Percentiles rank a stretch among this genome's conserved stretches.
These are phyloP conservation scores for Gerris lacustris DNA, from an alignment of 2,888 invertebrate genomes.

Conservation along the genomic window DNA sequence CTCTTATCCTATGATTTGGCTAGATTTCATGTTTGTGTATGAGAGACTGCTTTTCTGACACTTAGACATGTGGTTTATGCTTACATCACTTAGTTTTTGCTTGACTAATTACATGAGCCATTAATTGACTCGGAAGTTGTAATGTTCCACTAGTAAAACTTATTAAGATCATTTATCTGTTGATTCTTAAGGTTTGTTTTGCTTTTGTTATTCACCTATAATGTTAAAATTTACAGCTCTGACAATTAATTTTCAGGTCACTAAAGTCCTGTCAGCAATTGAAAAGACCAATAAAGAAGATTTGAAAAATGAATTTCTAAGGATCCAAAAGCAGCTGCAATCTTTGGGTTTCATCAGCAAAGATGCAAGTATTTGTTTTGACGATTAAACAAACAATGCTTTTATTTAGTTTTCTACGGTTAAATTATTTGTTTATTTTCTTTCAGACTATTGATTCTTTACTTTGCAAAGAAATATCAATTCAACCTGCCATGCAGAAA, in stretches of 20 bases:
- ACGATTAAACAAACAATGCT: not conserved
- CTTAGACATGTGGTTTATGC: too few relatives aligned
- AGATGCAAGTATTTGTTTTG: constrained; percentile 35
- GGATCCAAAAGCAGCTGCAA: constrained; percentile 44
- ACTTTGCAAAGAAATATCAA: not conserved
- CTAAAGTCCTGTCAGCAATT: constrained; percentile 41
- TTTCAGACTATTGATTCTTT: not conserved
- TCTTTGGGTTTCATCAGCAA: constrained; percentile 43
- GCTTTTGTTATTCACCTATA: not conserved
- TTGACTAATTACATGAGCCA: too few relatives aligned
- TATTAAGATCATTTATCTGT: too few relatives aligned
- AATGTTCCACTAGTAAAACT: too few relatives aligned
- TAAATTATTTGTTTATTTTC: not conserved
- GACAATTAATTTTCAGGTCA: constrained; percentile 38
- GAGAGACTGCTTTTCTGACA: too few relatives aligned
- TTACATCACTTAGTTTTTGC: too few relatives aligned
- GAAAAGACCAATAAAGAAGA: constrained; percentile 43
- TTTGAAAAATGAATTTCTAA: constrained; percentile 43
- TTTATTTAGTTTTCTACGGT: not conserved
- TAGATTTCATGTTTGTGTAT: too few relatives aligned
- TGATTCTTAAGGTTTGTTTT: not conserved
- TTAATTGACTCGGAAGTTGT: too few relatives aligned
- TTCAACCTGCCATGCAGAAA: not conserved
- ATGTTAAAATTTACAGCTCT: too few relatives aligned
- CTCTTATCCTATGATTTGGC: too few relatives aligned